These are phyloP conservation scores for Dryomyza anilis DNA, from an alignment of 2,888 invertebrate genomes.

Conservation along the genomic window DNA sequence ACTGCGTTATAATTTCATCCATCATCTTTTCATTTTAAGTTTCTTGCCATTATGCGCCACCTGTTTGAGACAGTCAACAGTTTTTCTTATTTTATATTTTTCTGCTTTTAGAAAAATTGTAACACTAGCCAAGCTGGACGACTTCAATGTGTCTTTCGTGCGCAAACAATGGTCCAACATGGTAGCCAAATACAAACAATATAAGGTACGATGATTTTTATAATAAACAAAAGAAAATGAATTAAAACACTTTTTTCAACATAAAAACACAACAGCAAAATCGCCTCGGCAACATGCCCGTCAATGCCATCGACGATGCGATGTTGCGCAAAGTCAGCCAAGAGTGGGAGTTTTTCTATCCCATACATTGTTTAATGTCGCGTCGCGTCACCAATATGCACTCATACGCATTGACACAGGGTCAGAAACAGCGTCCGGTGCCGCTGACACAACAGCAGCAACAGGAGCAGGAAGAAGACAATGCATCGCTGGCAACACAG, in stretches of 20 bases:
- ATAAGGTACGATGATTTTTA: slow-evolving; percentile 48
- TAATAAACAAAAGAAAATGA: background rate
- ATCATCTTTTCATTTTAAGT: too few relatives aligned
- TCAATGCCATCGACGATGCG: slow-evolving; percentile 37
- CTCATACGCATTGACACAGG: slow-evolving; percentile 51
- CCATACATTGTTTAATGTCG: slow-evolving; percentile 55
- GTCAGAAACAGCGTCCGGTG: slow-evolving; percentile 15
- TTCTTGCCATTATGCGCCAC: background rate
- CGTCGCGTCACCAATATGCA: slow-evolving; percentile 54
- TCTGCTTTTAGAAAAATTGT: slow-evolving; percentile 45
- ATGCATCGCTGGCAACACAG: slow-evolving; percentile 22
- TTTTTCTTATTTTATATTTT: background rate
- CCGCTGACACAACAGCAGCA: slow-evolving; percentile 23
- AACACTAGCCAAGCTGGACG: slow-evolving; percentile 47
- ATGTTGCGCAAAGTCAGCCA: slow-evolving; percentile 42
- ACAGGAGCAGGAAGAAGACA: slow-evolving; percentile 23
- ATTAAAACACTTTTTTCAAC: background rate
- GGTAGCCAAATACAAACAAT: slow-evolving; percentile 53
- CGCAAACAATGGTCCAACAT: slow-evolving; percentile 56
- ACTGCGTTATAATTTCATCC: background rate
- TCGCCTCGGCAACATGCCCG: slow-evolving; percentile 35
- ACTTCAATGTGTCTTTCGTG: slow-evolving; percentile 52
- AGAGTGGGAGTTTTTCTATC: slow-evolving; percentile 58
- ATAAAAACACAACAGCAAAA: slow-evolving; percentile 38
- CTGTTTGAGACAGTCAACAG: background rate